Base-by-base conservation (phyloP, 2,797 vertebrate species). In the Alouatta caraya region DNA sequence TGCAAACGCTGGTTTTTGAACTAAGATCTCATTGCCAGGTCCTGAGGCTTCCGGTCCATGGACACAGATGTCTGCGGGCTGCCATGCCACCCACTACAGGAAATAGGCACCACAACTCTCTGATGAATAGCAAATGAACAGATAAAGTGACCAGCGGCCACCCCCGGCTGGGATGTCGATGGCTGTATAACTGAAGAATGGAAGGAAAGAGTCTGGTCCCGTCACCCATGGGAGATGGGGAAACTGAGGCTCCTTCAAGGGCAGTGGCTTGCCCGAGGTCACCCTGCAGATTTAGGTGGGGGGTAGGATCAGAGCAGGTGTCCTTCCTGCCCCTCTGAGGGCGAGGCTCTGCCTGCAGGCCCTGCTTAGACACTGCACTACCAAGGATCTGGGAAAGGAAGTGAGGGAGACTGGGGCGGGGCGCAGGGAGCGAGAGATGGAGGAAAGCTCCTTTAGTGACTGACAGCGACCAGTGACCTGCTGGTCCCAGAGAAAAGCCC, bases 1-100 rank as follows among this genome's bases (percentile, higher is more conserved):
- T 33, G 42, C 39, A 22, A 21, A 57, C 8, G 9, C 26, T 21
- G 15, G 17, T 48, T 42, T 28, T 61, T 42, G 50, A 42, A 24
- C 21, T 9, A 12, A 39, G 59, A 26, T 12, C 87, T 37, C 24
- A 0, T 2, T 30, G 19, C 11, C 57, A 13, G 15, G 0, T 1
- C 24, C 55, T 17, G 33, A n/a, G 81, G 39, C 13, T 2, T 10
- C 33, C 10, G 39, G 4, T 4, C 5, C 30, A 0, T 2, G 33
- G 48, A 52, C 80, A 26, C 2, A 37, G 39, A 26, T 1, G 17
- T 15, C 17, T 28, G 15, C n/a, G 59, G 57, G 19, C 48, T 44
- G 1, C 37, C 0, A 0, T 1, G 2, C 12, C 5, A 6, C 13
- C 5, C 2, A 0, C 11, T 3, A 11, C 7, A 6, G 67, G 70